Base-by-base conservation (phyloP, 1,140 invertebrate genomes). In the Bombus confusus region DNA sequence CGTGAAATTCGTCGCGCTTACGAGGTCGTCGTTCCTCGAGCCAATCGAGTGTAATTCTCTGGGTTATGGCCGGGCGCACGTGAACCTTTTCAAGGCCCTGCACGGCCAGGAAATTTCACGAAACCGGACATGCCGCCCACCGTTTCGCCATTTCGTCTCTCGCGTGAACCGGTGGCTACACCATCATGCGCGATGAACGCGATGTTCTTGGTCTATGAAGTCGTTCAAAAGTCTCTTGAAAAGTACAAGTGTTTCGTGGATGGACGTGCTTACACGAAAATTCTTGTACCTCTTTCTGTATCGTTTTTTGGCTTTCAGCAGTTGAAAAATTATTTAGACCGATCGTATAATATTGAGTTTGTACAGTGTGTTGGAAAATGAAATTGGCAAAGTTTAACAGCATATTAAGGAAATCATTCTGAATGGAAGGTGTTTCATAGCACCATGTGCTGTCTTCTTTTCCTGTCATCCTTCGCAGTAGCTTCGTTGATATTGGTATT, bases 11-110 rank as follows among this genome's bases (percentile, higher is more conserved):
- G 18, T 79, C 4, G 39, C n/a, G 13, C 8, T 79, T 10, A 39
- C 18, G 59, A 25, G 15, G 5, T 41, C 59, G 18, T 41, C 59
- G 59, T 41, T 78, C n/a, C 28, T 64, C n/a, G 4, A 43, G 37
- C 10, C 22, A 15, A 28, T 79, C n/a, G 62, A 68, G 39, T 22
- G 77, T 79, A 43, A 68, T 79, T 79, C 57, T n/a, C 31, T 8
- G 8, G 77, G 62, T 47, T 68, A 68, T 43, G 41, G 41, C 15
- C 10, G 18, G 8, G 3, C 5, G 39, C 57, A 12, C 37, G 57
- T 62, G 74, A 64, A 34, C 31, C 57, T 41, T 77, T 64, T 41
- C 57, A 41, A 41, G 75, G 15, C 0, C 1, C 34, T 37, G 1
- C n/a, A 22, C 18, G 5, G 18, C 1, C 47, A 22, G 41, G n/a